These are phyloP conservation scores for Chinchilla lanigera DNA, from an alignment of 2,113 vertebrate species.

Conservation along the genomic window DNA sequence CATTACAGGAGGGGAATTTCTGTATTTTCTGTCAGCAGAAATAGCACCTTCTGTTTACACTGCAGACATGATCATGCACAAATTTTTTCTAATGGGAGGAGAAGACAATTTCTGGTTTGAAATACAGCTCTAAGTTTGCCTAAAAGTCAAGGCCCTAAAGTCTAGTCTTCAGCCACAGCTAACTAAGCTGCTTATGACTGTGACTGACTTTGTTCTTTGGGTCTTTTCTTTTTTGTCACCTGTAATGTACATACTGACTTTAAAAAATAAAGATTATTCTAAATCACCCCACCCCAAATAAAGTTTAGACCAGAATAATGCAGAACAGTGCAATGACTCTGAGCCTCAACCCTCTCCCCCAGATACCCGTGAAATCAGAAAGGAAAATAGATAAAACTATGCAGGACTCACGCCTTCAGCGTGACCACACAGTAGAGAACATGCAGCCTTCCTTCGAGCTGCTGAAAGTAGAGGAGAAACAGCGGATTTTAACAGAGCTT, in stretches of 20 bases:
- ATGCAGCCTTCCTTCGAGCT: rapidly evolving
- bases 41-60: not conserved
- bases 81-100: not conserved
- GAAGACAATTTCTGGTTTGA: not conserved
- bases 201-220: not conserved
- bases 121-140: not conserved
- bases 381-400: not conserved
- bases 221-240: not conserved
- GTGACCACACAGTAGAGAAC: not conserved
- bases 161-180: not conserved
- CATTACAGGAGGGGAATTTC: no score
- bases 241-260: not conserved
- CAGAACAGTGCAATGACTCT: not conserved
- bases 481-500: not conserved
- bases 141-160: not conserved
- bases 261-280: not conserved
- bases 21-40: not conserved
- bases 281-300: not conserved
- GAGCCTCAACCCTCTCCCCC: not conserved
- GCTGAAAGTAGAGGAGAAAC: not conserved
- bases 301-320: not conserved
- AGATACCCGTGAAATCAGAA: not conserved
- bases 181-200: not conserved
- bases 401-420: not conserved
- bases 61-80: not conserved